These are phyloP conservation scores for Chironomus tepperi DNA, from an alignment of 1,140 invertebrate species.

Conservation along the genomic window DNA sequence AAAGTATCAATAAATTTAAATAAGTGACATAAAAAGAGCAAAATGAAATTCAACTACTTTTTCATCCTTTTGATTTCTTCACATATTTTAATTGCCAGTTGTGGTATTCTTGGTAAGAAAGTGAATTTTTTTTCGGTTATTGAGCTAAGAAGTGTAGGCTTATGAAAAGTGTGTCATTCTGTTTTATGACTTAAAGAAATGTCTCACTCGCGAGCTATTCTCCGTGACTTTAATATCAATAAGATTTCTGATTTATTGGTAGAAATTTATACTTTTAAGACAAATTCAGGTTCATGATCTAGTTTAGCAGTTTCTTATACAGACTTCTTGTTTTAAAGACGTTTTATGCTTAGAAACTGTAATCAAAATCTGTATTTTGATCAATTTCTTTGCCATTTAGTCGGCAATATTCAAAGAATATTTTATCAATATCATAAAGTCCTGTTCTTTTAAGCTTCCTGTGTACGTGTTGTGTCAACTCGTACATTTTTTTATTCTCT, in stretches of 20 bases:
- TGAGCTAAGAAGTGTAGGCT: not conserved
- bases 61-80: not conserved
- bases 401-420: too few species aligned
- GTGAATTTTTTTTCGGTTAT: not conserved
- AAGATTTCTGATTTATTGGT: not conserved
- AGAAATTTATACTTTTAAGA: not conserved
- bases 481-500: too few species aligned
- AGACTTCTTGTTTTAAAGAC: too few species aligned
- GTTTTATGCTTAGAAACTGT: too few species aligned
- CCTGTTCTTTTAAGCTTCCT: too few species aligned
- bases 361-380: too few species aligned
- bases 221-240: not conserved
- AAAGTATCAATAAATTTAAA: not conserved
- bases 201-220: not conserved
- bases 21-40: not conserved
- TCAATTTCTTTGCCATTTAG: too few species aligned
- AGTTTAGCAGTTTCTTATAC: too few species aligned
- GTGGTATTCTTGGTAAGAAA: not conserved
- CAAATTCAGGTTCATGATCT: not conserved
- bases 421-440: too few species aligned
- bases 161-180: not conserved
- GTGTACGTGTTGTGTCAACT: too few species aligned
- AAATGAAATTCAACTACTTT: not conserved
- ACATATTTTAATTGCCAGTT: not conserved
- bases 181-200: not conserved